Percentiles rank a stretch among this genome's conserved stretches.
Evolutionary conservation across 2,797 vertebrate genomes (phyloP).

Genomic region (Bradypus variegatus): DNA sequence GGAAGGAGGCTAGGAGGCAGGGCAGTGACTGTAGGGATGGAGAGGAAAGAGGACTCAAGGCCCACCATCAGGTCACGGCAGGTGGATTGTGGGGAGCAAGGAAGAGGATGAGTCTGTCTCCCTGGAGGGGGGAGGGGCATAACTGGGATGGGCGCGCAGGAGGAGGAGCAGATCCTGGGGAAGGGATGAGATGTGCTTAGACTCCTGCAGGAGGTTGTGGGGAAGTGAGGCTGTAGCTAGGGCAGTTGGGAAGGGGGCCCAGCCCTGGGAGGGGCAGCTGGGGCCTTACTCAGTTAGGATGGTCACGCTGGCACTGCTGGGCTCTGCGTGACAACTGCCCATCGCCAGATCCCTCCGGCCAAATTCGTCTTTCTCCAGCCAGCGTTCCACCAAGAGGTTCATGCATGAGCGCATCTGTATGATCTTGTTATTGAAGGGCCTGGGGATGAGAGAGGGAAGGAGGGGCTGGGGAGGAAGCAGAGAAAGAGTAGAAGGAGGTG

Average conservation of each 20-base stretch:
- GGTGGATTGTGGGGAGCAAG: not conserved
- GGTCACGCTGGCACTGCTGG: not conserved
- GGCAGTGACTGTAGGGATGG: too few relatives aligned
- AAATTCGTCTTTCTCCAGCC: conserved; percentile 60
- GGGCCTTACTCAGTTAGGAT: conserved; percentile 41
- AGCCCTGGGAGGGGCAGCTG: not conserved
- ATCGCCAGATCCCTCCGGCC: conserved; percentile 49
- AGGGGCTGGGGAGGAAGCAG: not conserved
- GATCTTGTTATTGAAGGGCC: not conserved
- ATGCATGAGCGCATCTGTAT: not conserved
- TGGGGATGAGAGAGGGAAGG: not conserved
- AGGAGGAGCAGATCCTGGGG: not conserved
- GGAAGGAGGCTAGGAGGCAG: too few relatives aligned
- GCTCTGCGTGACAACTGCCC: conserved; percentile 38
- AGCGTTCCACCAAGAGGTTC: conserved; percentile 36
- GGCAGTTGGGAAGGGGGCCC: not conserved
- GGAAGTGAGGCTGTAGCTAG: not conserved
- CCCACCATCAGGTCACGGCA: not conserved
- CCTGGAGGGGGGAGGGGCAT: not conserved
- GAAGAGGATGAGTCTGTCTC: not conserved
- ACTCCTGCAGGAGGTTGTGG: not conserved
- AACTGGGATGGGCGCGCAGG: not conserved
- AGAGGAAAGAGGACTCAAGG: too few relatives aligned
- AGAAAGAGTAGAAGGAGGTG: not conserved
- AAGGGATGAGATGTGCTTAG: not conserved